phyloP scores from a whole-genome alignment of 2,888 invertebrate genomes.

The Sycophila texana region DNA sequence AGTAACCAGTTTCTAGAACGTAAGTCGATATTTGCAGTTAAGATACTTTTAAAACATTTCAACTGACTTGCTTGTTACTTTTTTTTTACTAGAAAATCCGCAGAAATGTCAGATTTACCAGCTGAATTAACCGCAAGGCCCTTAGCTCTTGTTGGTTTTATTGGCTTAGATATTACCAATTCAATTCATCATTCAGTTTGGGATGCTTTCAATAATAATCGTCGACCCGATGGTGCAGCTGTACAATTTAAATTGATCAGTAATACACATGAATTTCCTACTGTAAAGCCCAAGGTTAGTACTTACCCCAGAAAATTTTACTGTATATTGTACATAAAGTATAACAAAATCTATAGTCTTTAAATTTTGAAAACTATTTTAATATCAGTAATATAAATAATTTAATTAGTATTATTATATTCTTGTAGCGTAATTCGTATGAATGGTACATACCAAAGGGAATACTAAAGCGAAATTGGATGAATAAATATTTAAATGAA shows the following conservation, averaged over 20 bases:
- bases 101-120: constrained; percentile 82
- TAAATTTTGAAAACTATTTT: too few relatives aligned
- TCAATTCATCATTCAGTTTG: constrained; percentile 93
- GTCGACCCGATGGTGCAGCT: constrained; percentile 87
- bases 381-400: background rate
- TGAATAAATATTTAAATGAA: constrained; percentile 91
- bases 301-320: background rate
- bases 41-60: background rate
- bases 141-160: constrained; percentile 90
- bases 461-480: constrained; percentile 95
- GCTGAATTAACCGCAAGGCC: constrained; percentile 90
- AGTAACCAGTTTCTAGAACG: background rate
- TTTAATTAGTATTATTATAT: background rate
- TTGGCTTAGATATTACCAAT: constrained; percentile 92
- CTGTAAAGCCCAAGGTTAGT: constrained; percentile 84
- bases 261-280: constrained; percentile 91
- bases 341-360: too few relatives aligned
- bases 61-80: background rate
- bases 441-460: constrained; percentile 98
- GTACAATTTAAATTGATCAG: constrained; percentile 89
- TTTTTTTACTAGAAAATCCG: constrained; percentile 13
- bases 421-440: constrained; percentile 85
- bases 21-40: constrained; percentile 26
- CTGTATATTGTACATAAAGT: too few relatives aligned
- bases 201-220: constrained; percentile 92